Conservation (phyloP, 2,888 invertebrate genomes). For the Branchellion lobata region DNA sequence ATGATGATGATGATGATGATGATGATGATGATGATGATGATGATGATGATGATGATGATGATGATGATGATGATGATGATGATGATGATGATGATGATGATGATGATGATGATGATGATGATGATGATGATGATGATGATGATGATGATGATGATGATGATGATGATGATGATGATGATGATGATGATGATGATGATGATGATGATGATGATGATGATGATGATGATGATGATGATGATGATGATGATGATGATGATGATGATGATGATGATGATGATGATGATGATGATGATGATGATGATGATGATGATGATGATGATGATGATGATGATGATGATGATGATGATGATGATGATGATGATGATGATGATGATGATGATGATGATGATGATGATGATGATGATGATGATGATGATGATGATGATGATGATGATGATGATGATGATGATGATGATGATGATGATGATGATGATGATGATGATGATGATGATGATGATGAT, state of each 20-base stretch:
- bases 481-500: slow-evolving; percentile 3
- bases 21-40: slow-evolving; percentile 4
- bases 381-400: slow-evolving; percentile 4
- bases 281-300: slow-evolving; percentile 4
- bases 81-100: slow-evolving; percentile 8
- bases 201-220: slow-evolving; percentile 4
- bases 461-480: slow-evolving; percentile 4
- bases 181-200: slow-evolving; percentile 4
- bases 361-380: slow-evolving; percentile 4
- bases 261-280: slow-evolving; percentile 8
- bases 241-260: slow-evolving; percentile 3
- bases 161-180: slow-evolving; percentile 4
- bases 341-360: slow-evolving; percentile 4
- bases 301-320: slow-evolving; percentile 3
- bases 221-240: slow-evolving; percentile 8
- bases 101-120: slow-evolving; percentile 4
- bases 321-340: slow-evolving; percentile 2
- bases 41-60: slow-evolving; percentile 8
- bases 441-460: slow-evolving; percentile 8
- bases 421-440: slow-evolving; percentile 3
- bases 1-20: slow-evolving; percentile 4
- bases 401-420: slow-evolving; percentile 8
- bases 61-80: slow-evolving; percentile 3
- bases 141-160: slow-evolving; percentile 2
- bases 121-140: slow-evolving; percentile 3